Evolutionary conservation across 35 echinoderm and acorn worm genomes (phyloP).

Genomic region (Apostichopus parvimensis): DNA sequence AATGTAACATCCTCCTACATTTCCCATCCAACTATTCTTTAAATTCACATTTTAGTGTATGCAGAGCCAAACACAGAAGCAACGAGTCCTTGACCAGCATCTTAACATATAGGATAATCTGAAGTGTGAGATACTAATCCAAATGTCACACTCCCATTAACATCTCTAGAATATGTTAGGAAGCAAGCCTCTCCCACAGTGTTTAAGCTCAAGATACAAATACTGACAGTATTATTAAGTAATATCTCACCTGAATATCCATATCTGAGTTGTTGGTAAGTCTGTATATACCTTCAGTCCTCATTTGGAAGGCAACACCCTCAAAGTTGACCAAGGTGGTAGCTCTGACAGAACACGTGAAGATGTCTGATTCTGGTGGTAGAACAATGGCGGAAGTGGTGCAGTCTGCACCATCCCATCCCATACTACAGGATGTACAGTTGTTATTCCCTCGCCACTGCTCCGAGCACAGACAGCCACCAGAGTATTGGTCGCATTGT

Average conservation of each 20-base stretch:
- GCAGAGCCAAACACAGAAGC: too few species aligned
- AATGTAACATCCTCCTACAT: too few species aligned
- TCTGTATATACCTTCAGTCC: constrained; percentile 46
- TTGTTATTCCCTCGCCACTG: constrained; percentile 71
- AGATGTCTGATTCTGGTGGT: constrained; percentile 35
- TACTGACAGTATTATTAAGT: background rate
- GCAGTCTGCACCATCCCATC: constrained; percentile 77
- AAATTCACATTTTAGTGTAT: too few species aligned
- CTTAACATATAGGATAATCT: too few species aligned
- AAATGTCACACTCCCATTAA: too few species aligned
- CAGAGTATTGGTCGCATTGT: constrained; percentile 55
- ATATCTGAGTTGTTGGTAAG: constrained; percentile 59
- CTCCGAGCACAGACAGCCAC: constrained; percentile 62
- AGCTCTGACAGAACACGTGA: constrained; percentile 59
- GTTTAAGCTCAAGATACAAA: background rate
- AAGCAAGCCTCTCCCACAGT: too few species aligned
- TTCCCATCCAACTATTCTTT: too few species aligned
- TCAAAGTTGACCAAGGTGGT: constrained; percentile 57
- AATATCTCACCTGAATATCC: constrained; percentile 66
- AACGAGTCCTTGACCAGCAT: too few species aligned
- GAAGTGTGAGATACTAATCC: too few species aligned
- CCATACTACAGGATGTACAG: constrained; percentile 61
- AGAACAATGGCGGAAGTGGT: constrained; percentile 35
- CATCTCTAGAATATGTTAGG: too few species aligned
- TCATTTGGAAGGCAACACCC: constrained; percentile 45